These are phyloP conservation scores for pig (Sus scrofa) DNA, from an alignment of 2,113 vertebrate species.

Conservation along the genomic window DNA sequence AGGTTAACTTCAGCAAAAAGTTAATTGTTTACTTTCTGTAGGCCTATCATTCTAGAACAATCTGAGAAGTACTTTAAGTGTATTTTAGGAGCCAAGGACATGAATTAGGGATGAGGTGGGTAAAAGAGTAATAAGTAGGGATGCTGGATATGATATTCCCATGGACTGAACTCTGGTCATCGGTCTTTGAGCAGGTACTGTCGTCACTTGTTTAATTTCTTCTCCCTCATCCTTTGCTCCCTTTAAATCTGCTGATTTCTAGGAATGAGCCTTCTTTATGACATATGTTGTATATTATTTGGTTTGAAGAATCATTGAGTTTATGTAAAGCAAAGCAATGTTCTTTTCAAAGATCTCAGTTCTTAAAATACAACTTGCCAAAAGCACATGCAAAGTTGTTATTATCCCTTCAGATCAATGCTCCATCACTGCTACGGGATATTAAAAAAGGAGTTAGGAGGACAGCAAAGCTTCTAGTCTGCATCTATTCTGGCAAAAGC, in stretches of 20 bases:
- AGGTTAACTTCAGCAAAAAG: conserved; percentile 26
- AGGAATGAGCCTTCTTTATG: conserved; percentile 48
- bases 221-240: conserved; percentile 17
- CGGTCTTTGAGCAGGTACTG: conserved; percentile 32
- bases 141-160: not conserved
- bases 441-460: conserved; percentile 44
- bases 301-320: conserved; percentile 36
- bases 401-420: conserved; percentile 55
- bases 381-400: conserved; percentile 25
- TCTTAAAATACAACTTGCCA: conserved; percentile 64
- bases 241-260: conserved; percentile 59
- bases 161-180: not conserved
- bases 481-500: conserved; percentile 46
- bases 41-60: conserved; percentile 8
- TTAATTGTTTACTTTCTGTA: conserved; percentile 8
- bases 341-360: conserved; percentile 66
- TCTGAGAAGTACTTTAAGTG: conserved; percentile 21
- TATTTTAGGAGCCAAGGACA: not conserved
- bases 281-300: conserved; percentile 20
- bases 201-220: conserved; percentile 40
- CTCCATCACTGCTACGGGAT: conserved; percentile 16
- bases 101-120: not conserved
- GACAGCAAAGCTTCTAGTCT: conserved; percentile 49
- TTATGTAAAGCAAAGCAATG: conserved; percentile 47
- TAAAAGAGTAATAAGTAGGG: not conserved